Percentiles rank a stretch among this genome's conserved stretches.
Conservation (phyloP, 2,113 vertebrate species). For the Meles meles region DNA sequence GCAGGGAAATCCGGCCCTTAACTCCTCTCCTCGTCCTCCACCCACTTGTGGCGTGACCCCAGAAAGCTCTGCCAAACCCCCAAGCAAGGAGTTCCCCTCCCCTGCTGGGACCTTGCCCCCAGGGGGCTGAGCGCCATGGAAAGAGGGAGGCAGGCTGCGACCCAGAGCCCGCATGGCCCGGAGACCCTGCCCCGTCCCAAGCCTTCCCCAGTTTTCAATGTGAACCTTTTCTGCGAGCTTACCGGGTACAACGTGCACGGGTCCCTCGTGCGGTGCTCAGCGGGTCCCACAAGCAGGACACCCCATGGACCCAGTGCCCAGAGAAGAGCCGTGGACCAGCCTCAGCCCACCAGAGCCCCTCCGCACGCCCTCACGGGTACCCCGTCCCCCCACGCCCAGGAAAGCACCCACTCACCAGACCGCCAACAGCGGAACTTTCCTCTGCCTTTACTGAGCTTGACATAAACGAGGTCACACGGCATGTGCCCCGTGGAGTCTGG, state of each 20-base stretch:
- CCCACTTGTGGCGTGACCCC: background rate
- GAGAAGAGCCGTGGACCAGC: rapidly evolving
- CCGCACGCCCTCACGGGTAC: rapidly evolving
- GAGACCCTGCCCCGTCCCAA: rapidly evolving
- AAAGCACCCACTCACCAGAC: background rate
- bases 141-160: background rate
- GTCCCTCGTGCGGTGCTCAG: background rate
- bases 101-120: rapidly evolving
- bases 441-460: background rate
- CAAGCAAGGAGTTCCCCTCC: background rate
- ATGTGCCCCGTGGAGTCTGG: background rate
- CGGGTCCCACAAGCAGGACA: no score
- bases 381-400: rapidly evolving
- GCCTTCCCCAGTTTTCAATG: background rate
- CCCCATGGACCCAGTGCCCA: background rate
- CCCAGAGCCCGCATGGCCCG: rapidly evolving
- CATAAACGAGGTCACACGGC: rapidly evolving
- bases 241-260: rapidly evolving
- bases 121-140: background rate
- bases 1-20: background rate
- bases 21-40: background rate
- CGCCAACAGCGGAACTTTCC: no score
- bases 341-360: background rate
- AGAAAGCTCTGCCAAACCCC: background rate
- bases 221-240: background rate